Evolutionary conservation across 1,140 invertebrate species (phyloP), one percentile per base, ranked within the genome.

Genomic region (Aphidius gifuensis): DNA sequence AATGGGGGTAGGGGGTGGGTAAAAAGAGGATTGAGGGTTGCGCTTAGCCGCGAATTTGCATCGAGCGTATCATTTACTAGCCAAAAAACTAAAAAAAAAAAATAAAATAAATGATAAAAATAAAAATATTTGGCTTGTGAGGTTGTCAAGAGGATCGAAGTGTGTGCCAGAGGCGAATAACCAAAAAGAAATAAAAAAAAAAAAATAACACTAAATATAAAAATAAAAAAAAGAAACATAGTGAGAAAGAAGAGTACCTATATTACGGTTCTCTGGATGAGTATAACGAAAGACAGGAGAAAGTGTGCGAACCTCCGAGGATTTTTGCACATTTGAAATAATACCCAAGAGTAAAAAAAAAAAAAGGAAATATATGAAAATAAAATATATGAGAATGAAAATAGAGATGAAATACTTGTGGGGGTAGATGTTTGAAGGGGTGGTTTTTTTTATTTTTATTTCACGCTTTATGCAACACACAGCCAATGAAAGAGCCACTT

Each of bases 401-500:
- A 32, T 32, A 32, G 23, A 32, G 23, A 32, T 32, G 23, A 32
- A 32, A 32, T 32, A 32, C 23, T 32, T 32, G 23, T 32, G 23
- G 23, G 23, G 23, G 23, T 32, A 32, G 23, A 32, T 32, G 23
- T 32, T 32, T 32, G 23, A 32, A 16, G 43, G 48, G 39, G 21
- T 39, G 4, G 44, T 50, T 9, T 57, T 51, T 32, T 70, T 68
- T 66, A 70, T 68, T 68, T 70, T 68, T 66, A 68, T 70, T 70
- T 64, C 58, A 56, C 62, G 64, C 66, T 66, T 64, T 51, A 61
- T 64, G 64, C 62, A 32, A 32, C 23, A 32, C 54, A 48, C 56
- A 65, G 62, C 64, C 68, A 65, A 67, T 66, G 66, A 69, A 68
- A 69, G 64, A 68, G 61, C 61, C 64, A 66, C 66, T 71, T 58